Conservation (phyloP, 2,113 vertebrate genomes). For the Eidolon helvum region DNA sequence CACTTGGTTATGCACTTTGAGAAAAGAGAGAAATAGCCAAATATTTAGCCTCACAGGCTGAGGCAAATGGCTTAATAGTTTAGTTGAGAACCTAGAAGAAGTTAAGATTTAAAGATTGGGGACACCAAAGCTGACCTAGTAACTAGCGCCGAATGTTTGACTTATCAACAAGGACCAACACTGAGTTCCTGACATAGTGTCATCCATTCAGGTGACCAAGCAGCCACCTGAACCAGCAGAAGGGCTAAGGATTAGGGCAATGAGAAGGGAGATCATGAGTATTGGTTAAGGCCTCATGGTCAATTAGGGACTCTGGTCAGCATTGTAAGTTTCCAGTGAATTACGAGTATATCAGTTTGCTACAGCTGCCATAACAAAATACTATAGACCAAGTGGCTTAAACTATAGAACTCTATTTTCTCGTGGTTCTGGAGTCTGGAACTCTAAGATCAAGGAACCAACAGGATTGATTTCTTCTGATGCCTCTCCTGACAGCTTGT, state of each 20-base stretch:
- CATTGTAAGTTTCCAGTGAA: not conserved
- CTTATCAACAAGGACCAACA: not conserved
- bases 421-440: not conserved
- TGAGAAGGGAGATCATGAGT: too few species aligned
- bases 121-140: not conserved
- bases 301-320: not conserved
- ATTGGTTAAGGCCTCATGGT: not conserved
- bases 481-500: not conserved
- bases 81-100: not conserved
- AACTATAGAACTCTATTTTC: not conserved
- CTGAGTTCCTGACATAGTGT: too few species aligned
- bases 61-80: not conserved
- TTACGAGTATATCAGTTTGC: not conserved
- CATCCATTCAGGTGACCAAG: not conserved
- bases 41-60: not conserved
- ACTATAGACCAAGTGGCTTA: not conserved
- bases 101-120: not conserved
- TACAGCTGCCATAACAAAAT: not conserved
- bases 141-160: not conserved
- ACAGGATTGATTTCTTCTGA: not conserved
- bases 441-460: not conserved
- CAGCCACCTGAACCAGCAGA: not conserved
- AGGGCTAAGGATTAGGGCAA: not conserved
- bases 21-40: not conserved
- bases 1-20: not conserved